Evolutionary conservation across 2,113 vertebrate genomes (phyloP), one percentile per base, ranked within the genome.

Genomic region (Asarcornis scutulata): DNA sequence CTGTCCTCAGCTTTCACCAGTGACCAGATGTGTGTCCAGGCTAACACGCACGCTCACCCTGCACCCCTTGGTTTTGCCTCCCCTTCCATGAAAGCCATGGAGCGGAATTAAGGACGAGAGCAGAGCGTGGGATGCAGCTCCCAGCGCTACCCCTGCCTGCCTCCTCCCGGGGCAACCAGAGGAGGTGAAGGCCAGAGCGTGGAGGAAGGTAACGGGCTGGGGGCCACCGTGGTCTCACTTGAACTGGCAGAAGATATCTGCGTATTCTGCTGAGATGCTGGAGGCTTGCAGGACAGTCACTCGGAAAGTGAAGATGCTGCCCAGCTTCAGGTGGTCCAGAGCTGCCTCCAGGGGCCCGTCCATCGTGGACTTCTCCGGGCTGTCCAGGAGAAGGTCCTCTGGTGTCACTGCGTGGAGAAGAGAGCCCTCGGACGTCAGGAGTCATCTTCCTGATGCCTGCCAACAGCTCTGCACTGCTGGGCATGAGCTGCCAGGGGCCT

Each of bases 241-340:
- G 97, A 99, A 99, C 97, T 99, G 99, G 98, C 99, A 99, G 98
- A 99, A 99, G 97, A 99, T 99, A 94, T 99, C 99, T 0, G 99
- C 99, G 0, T 99, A 99, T 97, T 99, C 99, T 3, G 99, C 98
- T 0, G 99, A 99, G 98, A 99, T 99, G 97, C 99, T 99, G 84
- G 99, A 99, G 2, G 99, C 99, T 93, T 99, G 99, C 67, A 99
- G 98, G 78, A 99, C 99, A 0, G 99, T 99, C 92, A 99, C 99
- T 2, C 99, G 98, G 97, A 99, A 99, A 38, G 99, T 99, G 91
- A 99, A 99, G 76, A 98, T 97, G 55, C 98, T 98, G 69, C 99
- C 99, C 50, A 99, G 97, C 95, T 96, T 98, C 78, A 99, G 98
- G 92, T 99, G 99, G 88, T 99, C 99, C 95, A 98, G 96, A 52